phyloP scores from a whole-genome alignment of 2,797 vertebrate genomes.

The Rhincodon typus region DNA sequence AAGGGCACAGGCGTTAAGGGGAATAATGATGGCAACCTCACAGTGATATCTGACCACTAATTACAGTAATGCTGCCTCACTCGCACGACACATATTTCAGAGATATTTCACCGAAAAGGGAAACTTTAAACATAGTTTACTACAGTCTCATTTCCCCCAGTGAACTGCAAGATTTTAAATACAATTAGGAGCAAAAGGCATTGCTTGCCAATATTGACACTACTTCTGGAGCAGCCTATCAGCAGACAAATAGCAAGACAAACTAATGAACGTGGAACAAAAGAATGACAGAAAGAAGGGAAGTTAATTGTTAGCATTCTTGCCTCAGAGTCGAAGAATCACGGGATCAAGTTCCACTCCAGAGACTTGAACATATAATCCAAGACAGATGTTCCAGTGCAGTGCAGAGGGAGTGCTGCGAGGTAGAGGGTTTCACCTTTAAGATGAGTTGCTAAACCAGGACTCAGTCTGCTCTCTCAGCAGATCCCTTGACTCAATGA shows the following conservation, averaged over 20 bases:
- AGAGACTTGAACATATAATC: neutral
- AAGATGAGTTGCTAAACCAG: neutral
- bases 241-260: neutral
- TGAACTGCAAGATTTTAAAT: neutral
- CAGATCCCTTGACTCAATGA: neutral
- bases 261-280: neutral
- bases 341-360: neutral
- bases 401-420: neutral
- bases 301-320: neutral
- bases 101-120: neutral
- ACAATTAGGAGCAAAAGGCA: neutral
- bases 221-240: neutral
- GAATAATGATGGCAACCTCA: neutral
- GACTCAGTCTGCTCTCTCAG: neutral
- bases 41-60: neutral
- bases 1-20: neutral
- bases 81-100: neutral
- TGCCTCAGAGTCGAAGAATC: neutral
- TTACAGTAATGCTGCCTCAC: neutral
- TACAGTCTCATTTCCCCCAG: neutral
- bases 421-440: neutral
- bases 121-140: neutral
- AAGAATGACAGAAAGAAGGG: neutral
- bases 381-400: neutral
- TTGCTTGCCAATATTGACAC: neutral